These are phyloP conservation scores for Gallinago undulata DNA, from an alignment of 2,113 vertebrate genomes.

Conservation along the genomic window DNA sequence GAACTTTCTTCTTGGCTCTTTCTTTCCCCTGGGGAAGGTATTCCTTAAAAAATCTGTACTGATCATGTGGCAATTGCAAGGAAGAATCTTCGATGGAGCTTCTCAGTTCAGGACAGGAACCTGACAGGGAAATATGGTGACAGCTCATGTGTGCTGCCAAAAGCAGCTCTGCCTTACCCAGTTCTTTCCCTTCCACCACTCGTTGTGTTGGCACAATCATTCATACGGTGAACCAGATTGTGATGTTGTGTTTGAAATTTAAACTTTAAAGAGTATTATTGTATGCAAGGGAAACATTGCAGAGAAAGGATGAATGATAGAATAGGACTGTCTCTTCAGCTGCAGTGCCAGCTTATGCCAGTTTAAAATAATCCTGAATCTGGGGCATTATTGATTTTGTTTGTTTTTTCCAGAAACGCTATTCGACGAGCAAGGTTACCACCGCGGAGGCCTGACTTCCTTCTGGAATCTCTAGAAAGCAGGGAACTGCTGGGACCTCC, in stretches of 20 bases:
- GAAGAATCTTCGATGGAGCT: background rate
- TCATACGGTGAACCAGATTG: background rate
- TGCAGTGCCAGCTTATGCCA: background rate
- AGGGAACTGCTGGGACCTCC: background rate
- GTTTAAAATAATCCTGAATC: background rate
- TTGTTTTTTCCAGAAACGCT: constrained; percentile 46
- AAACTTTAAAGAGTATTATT: background rate
- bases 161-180: background rate
- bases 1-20: background rate
- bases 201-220: background rate
- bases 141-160: background rate
- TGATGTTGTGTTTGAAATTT: background rate
- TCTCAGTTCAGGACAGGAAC: background rate
- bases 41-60: background rate
- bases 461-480: constrained; percentile 57
- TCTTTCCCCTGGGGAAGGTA: background rate
- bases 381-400: background rate
- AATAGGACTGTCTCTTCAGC: background rate
- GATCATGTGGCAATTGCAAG: background rate
- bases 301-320: background rate
- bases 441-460: constrained; percentile 70
- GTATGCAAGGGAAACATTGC: background rate
- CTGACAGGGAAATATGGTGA: background rate
- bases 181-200: background rate
- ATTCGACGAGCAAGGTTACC: constrained; percentile 53